These are phyloP conservation scores for Portunus trituberculatus DNA, from an alignment of 1,140 invertebrate species.

Conservation along the genomic window DNA sequence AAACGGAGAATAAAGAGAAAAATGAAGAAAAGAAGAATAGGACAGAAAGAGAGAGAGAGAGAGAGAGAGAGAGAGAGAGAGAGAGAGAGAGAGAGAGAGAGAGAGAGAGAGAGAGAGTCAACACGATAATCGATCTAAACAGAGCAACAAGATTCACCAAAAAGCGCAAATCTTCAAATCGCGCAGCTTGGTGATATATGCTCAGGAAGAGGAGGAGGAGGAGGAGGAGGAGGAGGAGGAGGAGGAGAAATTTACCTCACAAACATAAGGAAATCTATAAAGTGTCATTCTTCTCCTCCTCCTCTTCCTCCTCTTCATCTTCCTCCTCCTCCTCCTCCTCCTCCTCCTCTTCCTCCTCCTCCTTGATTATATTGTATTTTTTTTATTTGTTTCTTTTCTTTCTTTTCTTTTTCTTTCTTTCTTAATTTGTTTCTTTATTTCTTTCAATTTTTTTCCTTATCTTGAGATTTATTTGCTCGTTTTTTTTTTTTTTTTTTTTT, in stretches of 20 bases:
- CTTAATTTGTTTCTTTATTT: too few species aligned
- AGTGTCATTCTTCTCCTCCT: neutral
- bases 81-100: too few species aligned
- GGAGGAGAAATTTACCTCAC: neutral
- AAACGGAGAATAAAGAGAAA: too few species aligned
- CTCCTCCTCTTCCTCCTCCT: neutral
- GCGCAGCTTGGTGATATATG: neutral
- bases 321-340: neutral
- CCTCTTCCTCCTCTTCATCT: neutral
- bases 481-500: too few species aligned
- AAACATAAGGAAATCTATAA: slow-evolving; percentile 10
- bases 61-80: too few species aligned
- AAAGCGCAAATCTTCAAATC: neutral
- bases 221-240: neutral
- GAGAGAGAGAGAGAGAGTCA: slow-evolving; percentile 1
- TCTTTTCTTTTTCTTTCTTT: too few species aligned
- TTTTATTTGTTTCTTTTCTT: too few species aligned
- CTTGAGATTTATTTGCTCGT: too few species aligned
- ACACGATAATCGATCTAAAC: neutral
- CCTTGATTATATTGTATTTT: neutral
- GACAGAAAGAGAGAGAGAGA: too few species aligned
- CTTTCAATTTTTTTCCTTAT: too few species aligned
- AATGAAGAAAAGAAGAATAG: too few species aligned
- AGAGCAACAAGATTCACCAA: neutral
- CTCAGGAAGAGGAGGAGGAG: neutral